phyloP scores from a whole-genome alignment of 2,797 vertebrate genomes.

The Pygocentrus nattereri region DNA sequence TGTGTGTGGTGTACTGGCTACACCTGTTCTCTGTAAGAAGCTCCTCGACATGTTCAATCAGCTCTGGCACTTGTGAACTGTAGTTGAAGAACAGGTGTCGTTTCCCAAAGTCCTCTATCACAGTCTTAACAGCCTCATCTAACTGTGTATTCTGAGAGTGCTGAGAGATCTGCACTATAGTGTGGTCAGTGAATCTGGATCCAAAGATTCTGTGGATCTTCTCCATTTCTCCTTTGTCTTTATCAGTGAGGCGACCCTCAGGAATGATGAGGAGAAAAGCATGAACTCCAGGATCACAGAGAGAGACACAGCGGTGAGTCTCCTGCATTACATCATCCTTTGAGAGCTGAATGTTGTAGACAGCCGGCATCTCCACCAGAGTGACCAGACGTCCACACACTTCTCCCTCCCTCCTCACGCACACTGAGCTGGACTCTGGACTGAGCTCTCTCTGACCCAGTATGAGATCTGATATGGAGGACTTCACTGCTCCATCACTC shows the following conservation, averaged over 20 bases:
- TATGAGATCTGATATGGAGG: no score
- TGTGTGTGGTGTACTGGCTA: background rate
- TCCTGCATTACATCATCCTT: slow-evolving; percentile 37
- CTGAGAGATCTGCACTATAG: slow-evolving; percentile 55
- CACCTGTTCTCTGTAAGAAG: background rate
- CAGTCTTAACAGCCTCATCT: background rate
- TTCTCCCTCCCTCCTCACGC: slow-evolving; percentile 6
- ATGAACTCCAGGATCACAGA: slow-evolving; percentile 51
- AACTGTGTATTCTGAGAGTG: background rate
- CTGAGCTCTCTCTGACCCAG: slow-evolving; percentile 2
- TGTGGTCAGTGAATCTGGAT: slow-evolving; percentile 14
- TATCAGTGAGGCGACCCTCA: slow-evolving; percentile 35
- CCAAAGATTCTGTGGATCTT: slow-evolving; percentile 54
- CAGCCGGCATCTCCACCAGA: slow-evolving; percentile 45
- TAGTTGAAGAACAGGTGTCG: background rate
- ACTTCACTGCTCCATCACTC: no score
- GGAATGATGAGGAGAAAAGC: slow-evolving; percentile 60
- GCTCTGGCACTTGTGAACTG: background rate
- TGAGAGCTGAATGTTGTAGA: no score
- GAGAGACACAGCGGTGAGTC: slow-evolving; percentile 21
- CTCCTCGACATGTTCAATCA: background rate
- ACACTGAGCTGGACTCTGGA: background rate
- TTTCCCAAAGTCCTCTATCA: background rate
- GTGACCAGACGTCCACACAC: slow-evolving; percentile 39
- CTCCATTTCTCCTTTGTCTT: slow-evolving; percentile 60